Conservation (phyloP, 2,797 vertebrate species). For the Squalus acanthias region DNA sequence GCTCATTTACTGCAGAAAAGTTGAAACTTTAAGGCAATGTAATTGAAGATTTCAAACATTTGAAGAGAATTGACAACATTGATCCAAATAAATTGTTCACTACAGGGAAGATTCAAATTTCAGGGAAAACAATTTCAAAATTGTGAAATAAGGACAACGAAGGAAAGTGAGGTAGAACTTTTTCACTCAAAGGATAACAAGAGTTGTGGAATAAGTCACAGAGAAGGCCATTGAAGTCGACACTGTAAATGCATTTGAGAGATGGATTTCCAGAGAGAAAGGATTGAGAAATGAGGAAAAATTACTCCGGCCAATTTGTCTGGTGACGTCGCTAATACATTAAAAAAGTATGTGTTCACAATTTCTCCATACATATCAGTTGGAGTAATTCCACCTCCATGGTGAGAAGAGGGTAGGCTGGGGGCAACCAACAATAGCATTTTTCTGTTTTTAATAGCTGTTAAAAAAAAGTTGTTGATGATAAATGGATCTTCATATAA, state of each 20-base stretch:
- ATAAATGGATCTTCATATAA: not conserved
- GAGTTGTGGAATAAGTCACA: not conserved
- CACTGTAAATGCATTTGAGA: not conserved
- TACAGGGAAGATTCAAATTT: too few relatives aligned
- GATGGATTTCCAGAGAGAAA: not conserved
- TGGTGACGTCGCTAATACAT: not conserved
- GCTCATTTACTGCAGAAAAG: not conserved
- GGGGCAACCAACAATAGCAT: not conserved
- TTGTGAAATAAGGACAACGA: not conserved
- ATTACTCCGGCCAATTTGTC: not conserved
- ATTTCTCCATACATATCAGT: not conserved
- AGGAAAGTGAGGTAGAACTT: not conserved
- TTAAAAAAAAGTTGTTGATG: not conserved
- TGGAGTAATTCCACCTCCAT: not conserved
- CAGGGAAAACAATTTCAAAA: too few relatives aligned
- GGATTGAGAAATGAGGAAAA: not conserved
- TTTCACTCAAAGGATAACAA: not conserved
- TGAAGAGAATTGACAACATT: too few relatives aligned
- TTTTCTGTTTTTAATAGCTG: not conserved
- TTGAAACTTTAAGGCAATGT: not conserved
- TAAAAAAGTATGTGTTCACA: conserved; percentile 39
- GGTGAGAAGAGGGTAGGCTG: not conserved
- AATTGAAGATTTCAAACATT: too few relatives aligned
- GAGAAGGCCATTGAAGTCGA: not conserved
- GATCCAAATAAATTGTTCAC: too few relatives aligned